Conservation (phyloP, 35 echinoderm and acorn worm genomes). For the Acanthaster planci region DNA sequence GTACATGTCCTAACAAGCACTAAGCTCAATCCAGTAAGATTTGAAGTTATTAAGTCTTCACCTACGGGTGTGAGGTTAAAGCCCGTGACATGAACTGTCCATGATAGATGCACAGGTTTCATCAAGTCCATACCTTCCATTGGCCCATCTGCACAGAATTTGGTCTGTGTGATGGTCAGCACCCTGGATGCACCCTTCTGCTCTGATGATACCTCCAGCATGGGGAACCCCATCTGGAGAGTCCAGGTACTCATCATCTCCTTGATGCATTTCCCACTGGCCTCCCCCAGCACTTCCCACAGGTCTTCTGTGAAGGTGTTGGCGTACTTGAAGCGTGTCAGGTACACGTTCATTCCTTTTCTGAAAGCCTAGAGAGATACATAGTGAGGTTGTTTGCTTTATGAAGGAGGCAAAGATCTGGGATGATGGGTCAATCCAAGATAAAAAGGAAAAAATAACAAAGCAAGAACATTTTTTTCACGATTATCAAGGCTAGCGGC, state of each 20-base stretch:
- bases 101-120: no score
- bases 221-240: constrained; percentile 97
- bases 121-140: constrained; percentile 44
- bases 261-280: constrained; percentile 77
- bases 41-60: no score
- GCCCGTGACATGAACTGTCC: no score
- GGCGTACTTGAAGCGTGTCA: constrained; percentile 75
- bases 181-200: constrained; percentile 76
- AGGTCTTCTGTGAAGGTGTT: constrained; percentile 96
- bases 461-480: no score
- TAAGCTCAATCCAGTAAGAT: no score
- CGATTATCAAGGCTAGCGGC: no score
- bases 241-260: constrained; percentile 95
- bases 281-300: constrained; percentile 73
- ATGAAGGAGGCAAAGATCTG: no score
- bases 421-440: no score
- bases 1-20: no score
- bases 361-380: constrained; percentile 63
- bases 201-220: constrained; percentile 76
- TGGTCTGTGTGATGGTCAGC: constrained; percentile 74
- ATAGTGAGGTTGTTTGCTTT: no score
- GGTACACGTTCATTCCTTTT: constrained; percentile 86
- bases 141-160: constrained; percentile 89
- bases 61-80: no score
- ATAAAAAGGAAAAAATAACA: no score